phyloP scores from a whole-genome alignment of 2,113 vertebrate genomes.

The Dermatemys mawii region DNA sequence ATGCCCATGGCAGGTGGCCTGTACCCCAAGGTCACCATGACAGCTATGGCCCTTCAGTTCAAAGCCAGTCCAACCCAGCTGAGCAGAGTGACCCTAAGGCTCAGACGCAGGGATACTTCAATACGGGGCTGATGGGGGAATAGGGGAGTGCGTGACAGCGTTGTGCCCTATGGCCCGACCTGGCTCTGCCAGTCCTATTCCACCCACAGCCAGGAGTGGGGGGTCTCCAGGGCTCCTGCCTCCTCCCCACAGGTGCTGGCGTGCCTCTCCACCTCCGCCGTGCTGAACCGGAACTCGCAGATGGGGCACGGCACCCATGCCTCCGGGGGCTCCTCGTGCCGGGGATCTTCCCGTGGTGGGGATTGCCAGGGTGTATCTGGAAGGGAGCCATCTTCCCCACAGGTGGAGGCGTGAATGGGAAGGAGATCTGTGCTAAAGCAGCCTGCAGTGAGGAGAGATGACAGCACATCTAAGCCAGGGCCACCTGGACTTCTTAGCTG shows the following conservation, averaged over 20 bases:
- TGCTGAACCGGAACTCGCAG: slow-evolving; percentile 64
- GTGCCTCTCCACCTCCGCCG: slow-evolving; percentile 70
- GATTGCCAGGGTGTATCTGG: background rate
- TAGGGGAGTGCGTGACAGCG: background rate
- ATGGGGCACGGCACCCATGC: slow-evolving; percentile 74
- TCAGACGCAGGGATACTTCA: background rate
- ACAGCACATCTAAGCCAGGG: fast-evolving
- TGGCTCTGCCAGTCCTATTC: background rate
- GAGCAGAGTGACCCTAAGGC: background rate
- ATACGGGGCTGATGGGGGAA: background rate
- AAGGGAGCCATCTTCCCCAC: slow-evolving; percentile 59
- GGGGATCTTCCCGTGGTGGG: background rate
- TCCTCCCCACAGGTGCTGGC: slow-evolving; percentile 77
- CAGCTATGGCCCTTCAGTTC: background rate
- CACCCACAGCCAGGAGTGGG: background rate
- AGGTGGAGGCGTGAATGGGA: slow-evolving; percentile 68
- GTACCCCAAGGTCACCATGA: background rate
- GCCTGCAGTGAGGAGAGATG: slow-evolving; percentile 41
- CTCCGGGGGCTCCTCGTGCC: background rate
- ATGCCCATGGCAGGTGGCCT: background rate
- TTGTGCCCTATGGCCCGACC: background rate
- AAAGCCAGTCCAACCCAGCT: background rate
- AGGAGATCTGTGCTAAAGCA: slow-evolving; percentile 71
- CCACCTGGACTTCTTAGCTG: fast-evolving
- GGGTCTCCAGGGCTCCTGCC: background rate